Evolutionary conservation across 2,113 vertebrate species (phyloP).

Genomic region (Sinocyclocheilus anophthalmus): DNA sequence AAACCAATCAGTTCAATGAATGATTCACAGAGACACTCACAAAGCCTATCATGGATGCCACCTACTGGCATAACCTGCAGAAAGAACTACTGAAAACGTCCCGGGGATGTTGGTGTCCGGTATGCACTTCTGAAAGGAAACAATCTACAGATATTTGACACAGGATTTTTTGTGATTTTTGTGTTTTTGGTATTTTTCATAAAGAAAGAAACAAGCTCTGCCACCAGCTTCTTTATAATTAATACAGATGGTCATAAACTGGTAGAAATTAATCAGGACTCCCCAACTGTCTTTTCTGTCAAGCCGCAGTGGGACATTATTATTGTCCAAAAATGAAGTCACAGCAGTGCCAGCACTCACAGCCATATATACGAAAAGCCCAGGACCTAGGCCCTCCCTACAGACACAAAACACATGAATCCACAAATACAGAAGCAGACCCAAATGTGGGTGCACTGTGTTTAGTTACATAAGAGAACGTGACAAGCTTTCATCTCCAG

Average conservation of each 20-base stretch:
- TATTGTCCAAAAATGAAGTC: neutral
- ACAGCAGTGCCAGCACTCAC: neutral
- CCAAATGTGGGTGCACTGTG: constrained; percentile 48
- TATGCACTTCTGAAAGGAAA: neutral
- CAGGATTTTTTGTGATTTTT: neutral
- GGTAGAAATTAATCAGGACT: neutral
- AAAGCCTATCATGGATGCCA: neutral
- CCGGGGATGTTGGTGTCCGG: neutral
- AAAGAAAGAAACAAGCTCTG: neutral
- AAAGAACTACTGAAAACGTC: neutral
- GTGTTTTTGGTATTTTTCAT: neutral
- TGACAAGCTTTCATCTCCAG: constrained; percentile 65
- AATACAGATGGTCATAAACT: neutral
- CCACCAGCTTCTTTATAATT: neutral
- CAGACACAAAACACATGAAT: constrained; percentile 31
- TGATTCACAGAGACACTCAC: neutral
- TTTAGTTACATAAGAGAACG: constrained; percentile 64
- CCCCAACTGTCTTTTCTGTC: neutral
- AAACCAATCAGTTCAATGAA: neutral
- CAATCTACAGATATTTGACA: neutral
- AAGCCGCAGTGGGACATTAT: neutral
- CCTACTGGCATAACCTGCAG: neutral
- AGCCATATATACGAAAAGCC: constrained; percentile 9
- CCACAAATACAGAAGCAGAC: constrained; percentile 38
- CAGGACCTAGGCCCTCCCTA: constrained; percentile 2